A percentile compares a stretch with the other conserved stretches of the same genome.
Conservation (phyloP, 2,113 vertebrate species). For the Chaetodon auriga region DNA sequence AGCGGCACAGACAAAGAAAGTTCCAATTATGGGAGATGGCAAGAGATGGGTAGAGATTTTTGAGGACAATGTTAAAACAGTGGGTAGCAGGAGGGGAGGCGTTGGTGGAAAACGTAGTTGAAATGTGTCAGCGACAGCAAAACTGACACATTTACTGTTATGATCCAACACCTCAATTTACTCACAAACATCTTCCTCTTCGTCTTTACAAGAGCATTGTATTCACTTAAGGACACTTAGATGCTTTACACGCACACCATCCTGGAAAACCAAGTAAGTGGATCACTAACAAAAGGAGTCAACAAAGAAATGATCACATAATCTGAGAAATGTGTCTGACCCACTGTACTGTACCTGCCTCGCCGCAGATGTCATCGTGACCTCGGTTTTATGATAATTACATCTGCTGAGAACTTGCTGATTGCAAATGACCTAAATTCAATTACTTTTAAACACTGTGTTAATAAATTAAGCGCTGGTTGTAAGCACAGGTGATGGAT, state of each 20-base stretch:
- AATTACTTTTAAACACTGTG: not conserved
- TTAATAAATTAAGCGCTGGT: not conserved
- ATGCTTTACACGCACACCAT: not conserved
- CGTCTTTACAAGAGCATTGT: not conserved
- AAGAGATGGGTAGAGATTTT: not conserved
- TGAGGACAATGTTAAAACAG: not conserved
- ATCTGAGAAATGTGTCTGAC: conserved; percentile 20
- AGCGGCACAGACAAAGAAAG: not conserved
- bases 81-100: not conserved
- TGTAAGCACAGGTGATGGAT: not conserved
- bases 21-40: not conserved
- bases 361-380: conserved; percentile 33
- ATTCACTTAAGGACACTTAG: not conserved
- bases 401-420: not conserved
- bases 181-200: conserved; percentile 8
- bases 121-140: not conserved
- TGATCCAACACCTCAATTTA: not conserved
- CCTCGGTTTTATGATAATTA: conserved; percentile 7
- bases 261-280: not conserved
- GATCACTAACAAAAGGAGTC: not conserved
- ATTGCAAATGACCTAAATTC: not conserved
- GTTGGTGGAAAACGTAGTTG: not conserved
- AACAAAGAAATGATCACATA: not conserved
- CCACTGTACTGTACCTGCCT: not conserved
- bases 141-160: not conserved